Conservation (phyloP, 2,888 invertebrate species). For the Amphimallon solstitiale region DNA sequence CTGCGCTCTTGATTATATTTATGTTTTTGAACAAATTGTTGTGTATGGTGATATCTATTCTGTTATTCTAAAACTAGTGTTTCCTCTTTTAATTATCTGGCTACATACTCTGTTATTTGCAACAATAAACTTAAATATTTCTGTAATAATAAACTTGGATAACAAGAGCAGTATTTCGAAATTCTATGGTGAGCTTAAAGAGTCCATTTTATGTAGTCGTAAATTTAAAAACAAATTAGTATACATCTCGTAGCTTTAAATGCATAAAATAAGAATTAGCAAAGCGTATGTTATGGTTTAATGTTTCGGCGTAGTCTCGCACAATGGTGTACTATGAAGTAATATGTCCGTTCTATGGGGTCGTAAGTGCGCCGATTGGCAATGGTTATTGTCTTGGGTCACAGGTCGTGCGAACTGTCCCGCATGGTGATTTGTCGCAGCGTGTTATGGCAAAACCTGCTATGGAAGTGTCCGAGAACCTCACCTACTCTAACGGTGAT, state of each 20-base stretch:
- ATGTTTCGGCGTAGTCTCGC: conserved; percentile 7
- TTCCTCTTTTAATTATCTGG: too few relatives aligned
- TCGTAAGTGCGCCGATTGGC: conserved; percentile 60
- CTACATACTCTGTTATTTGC: too few relatives aligned
- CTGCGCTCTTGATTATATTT: too few relatives aligned
- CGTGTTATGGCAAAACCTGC: conserved; percentile 41
- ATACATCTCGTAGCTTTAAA: background rate
- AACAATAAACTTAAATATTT: too few relatives aligned
- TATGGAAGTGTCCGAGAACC: conserved; percentile 52
- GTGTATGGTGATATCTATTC: too few relatives aligned
- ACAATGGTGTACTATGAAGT: conserved; percentile 46
- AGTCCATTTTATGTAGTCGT: background rate
- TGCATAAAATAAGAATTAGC: too few relatives aligned
- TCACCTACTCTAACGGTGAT: conserved; percentile 58
- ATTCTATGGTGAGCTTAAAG: too few relatives aligned
- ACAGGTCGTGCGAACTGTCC: conserved; percentile 63
- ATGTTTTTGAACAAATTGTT: too few relatives aligned
- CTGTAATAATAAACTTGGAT: too few relatives aligned
- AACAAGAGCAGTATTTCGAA: too few relatives aligned
- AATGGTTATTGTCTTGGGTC: conserved; percentile 61
- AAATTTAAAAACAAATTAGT: background rate
- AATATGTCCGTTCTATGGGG: conserved; percentile 50
- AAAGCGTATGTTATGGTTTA: too few relatives aligned
- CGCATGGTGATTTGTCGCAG: conserved; percentile 62
- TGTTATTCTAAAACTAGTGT: too few relatives aligned